Conservation (phyloP, 2,797 vertebrate species). For the Chromis chromis region DNA sequence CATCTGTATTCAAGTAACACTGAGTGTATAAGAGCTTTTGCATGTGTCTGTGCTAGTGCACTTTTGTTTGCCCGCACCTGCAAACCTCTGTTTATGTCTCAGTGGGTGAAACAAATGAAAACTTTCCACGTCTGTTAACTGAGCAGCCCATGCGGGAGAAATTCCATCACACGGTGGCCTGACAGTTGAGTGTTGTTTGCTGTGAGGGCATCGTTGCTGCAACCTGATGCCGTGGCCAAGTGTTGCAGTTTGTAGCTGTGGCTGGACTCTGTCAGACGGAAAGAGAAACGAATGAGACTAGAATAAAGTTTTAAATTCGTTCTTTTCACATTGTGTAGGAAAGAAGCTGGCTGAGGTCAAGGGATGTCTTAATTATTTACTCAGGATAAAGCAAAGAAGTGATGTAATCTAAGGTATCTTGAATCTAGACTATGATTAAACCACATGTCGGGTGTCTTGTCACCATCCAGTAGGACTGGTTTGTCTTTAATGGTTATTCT, state of each 20-base stretch:
- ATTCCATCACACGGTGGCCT: constrained; percentile 20
- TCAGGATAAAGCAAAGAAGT: not conserved
- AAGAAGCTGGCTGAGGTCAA: not conserved
- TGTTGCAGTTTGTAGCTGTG: constrained; percentile 48
- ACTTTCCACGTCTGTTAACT: constrained; percentile 13
- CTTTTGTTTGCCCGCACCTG: constrained; percentile 24
- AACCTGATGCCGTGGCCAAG: constrained; percentile 40
- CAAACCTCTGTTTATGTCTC: not conserved
- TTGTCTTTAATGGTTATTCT: constrained; percentile 34
- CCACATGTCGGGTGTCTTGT: constrained; percentile 3
- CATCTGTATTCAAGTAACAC: not conserved
- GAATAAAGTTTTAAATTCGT: too few species aligned
- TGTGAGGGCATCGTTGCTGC: constrained; percentile 32
- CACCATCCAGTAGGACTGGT: constrained; percentile 36
- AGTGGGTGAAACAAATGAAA: constrained; percentile 8
- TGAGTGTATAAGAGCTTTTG: not conserved
- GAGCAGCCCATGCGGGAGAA: constrained; percentile 2
- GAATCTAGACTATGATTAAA: constrained; percentile 21
- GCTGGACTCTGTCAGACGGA: constrained; percentile 13
- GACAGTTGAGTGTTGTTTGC: constrained; percentile 23
- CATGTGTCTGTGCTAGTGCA: not conserved
- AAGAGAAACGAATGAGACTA: not conserved
- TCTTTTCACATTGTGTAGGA: not conserved
- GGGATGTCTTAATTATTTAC: not conserved
- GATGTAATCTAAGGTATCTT: not conserved